These are phyloP conservation scores for Drosophila flavopinicola DNA, from an alignment of 2,888 invertebrate species.

Conservation along the genomic window DNA sequence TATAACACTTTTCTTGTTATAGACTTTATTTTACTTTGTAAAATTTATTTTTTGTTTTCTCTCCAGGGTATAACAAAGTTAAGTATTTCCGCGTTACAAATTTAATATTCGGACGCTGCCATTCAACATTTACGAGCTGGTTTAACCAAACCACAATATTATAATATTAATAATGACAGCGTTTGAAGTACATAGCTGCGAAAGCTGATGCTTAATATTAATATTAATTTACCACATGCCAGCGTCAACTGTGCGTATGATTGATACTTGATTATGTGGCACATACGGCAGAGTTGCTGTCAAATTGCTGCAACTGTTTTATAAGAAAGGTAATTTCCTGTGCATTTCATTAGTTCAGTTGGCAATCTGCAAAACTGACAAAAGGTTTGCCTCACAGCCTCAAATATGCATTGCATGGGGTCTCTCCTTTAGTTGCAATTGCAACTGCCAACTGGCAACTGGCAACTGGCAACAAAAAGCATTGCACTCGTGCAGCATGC, in stretches of 20 bases:
- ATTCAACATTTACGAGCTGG: constrained; percentile 49
- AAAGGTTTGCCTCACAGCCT: constrained; percentile 18
- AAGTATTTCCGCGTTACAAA: background rate
- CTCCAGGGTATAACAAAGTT: constrained; percentile 29
- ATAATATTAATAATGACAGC: constrained; percentile 43
- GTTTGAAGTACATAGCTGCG: constrained; percentile 32
- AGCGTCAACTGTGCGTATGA: constrained; percentile 48
- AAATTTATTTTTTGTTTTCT: background rate
- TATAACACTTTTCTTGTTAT: too few relatives aligned
- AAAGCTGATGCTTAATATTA: constrained; percentile 31
- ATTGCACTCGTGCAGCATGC: constrained; percentile 25
- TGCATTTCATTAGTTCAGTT: constrained; percentile 30
- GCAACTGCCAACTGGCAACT: constrained; percentile 11
- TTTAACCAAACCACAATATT: constrained; percentile 33
- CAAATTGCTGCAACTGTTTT: constrained; percentile 11
- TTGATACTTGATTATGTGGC: constrained; percentile 49
- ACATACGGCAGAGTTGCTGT: constrained; percentile 16
- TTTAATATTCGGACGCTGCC: constrained; percentile 44
- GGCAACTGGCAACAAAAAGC: constrained; percentile 19
- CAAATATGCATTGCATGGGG: constrained; percentile 51
- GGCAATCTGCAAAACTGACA: constrained; percentile 10
- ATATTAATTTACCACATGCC: constrained; percentile 38
- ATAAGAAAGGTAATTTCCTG: constrained; percentile 19
- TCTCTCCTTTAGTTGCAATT: constrained; percentile 24
- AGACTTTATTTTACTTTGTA: too few relatives aligned